Conservation (phyloP, 2,113 vertebrate species). For the Charina bottae region DNA sequence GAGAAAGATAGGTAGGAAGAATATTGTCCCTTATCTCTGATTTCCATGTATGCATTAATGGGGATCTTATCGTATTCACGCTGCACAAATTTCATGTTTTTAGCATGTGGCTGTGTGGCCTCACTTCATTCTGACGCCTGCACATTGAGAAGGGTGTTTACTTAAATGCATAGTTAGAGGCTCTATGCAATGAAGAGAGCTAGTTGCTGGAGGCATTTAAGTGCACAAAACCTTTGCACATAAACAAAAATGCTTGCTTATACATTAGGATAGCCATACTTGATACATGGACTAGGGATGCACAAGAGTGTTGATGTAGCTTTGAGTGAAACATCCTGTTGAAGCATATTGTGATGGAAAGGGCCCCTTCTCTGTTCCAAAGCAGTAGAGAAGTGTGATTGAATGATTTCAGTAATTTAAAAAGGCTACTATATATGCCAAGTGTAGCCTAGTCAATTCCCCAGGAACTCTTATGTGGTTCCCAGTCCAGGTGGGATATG, state of each 20-base stretch:
- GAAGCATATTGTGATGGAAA: not conserved
- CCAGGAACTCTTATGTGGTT: not conserved
- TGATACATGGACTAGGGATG: not conserved
- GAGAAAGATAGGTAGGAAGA: not conserved
- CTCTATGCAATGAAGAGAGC: too few species aligned
- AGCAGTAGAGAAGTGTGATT: not conserved
- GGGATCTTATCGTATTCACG: too few species aligned
- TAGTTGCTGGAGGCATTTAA: not conserved
- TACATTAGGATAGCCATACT: not conserved
- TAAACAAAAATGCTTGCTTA: not conserved
- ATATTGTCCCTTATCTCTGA: not conserved
- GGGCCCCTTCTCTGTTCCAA: not conserved
- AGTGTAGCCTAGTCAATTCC: not conserved
- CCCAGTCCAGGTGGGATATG: too few species aligned
- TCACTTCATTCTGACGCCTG: too few species aligned
- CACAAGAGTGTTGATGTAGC: not conserved
- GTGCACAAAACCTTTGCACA: not conserved
- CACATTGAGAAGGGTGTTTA: too few species aligned
- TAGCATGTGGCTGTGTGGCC: too few species aligned
- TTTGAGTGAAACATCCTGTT: not conserved
- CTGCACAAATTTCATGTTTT: too few species aligned
- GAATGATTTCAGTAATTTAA: not conserved
- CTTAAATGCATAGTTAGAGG: too few species aligned
- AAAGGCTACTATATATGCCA: not conserved
- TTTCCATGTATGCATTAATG: not conserved